Evolutionary conservation across 1,140 invertebrate species (phyloP).

Genomic region (Manduca sexta): DNA sequence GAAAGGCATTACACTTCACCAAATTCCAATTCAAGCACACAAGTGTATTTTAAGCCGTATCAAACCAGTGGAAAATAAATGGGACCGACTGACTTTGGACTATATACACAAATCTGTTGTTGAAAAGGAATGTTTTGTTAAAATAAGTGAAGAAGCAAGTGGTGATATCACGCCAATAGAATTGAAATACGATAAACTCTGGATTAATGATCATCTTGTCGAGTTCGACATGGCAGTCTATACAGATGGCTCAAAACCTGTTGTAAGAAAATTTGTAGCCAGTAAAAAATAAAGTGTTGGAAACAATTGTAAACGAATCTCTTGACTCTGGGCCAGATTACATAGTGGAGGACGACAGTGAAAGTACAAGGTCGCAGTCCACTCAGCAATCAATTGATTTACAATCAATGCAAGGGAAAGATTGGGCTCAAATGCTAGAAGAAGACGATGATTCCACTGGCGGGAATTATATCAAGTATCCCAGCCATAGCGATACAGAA

Average conservation of each 20-base stretch:
- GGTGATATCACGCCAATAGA: conserved; percentile 43
- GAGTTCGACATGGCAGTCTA: conserved; percentile 58
- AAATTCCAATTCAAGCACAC: conserved; percentile 75
- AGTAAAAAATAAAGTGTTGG: conserved; percentile 7
- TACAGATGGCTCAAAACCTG: conserved; percentile 39
- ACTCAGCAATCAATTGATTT: conserved; percentile 28
- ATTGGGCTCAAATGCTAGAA: conserved; percentile 52
- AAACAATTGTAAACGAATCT: conserved; percentile 19
- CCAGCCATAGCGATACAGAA: conserved; percentile 23
- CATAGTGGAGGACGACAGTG: conserved; percentile 36
- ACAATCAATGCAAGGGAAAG: conserved; percentile 25
- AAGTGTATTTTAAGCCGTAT: conserved; percentile 67
- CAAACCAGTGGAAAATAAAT: conserved; percentile 40
- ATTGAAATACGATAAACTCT: conserved; percentile 54
- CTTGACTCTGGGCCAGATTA: conserved; percentile 56
- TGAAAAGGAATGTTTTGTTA: conserved; percentile 51
- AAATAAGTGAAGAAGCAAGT: conserved; percentile 31
- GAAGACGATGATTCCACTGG: conserved; percentile 17
- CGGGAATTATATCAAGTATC: conserved; percentile 29
- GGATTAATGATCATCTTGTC: conserved; percentile 57
- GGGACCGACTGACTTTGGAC: conserved; percentile 50
- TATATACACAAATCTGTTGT: conserved; percentile 60
- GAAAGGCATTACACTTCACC: conserved; percentile 73
- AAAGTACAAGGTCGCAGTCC: conserved; percentile 12
- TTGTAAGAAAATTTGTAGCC: conserved; percentile 30